A percentile compares a stretch with the other conserved stretches of the same genome.
phyloP scores from a whole-genome alignment of 2,888 invertebrate genomes.

The Troglohyphantes excavatus region DNA sequence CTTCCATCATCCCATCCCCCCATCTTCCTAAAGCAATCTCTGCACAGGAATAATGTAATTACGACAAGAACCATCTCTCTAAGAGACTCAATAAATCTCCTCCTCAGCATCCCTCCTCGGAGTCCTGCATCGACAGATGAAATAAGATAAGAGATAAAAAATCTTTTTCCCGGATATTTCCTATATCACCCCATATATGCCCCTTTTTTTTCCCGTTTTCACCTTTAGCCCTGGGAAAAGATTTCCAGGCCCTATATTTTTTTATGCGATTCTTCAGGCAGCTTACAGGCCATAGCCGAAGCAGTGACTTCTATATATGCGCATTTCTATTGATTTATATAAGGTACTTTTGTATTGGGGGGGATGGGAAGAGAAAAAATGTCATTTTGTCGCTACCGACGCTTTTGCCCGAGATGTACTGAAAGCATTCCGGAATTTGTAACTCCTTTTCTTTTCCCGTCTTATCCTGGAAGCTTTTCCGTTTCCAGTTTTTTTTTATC shows the following conservation, averaged over 20 bases:
- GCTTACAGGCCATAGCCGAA: slow-evolving; percentile 43
- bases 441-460: slow-evolving; percentile 51
- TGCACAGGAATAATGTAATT: slow-evolving; percentile 72
- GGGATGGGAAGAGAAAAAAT: slow-evolving; percentile 47
- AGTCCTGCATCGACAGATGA: background rate
- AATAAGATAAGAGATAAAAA: slow-evolving; percentile 1
- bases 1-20: background rate
- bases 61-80: slow-evolving; percentile 64
- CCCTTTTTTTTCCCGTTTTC: slow-evolving; percentile 56
- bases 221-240: slow-evolving; percentile 64
- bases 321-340: slow-evolving; percentile 77
- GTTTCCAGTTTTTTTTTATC: slow-evolving; percentile 30
- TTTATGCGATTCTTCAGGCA: slow-evolving; percentile 35
- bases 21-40: slow-evolving; percentile 30
- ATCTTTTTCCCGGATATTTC: slow-evolving; percentile 44
- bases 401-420: slow-evolving; percentile 48
- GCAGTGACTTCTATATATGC: slow-evolving; percentile 62
- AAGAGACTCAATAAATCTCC: slow-evolving; percentile 57
- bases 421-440: slow-evolving; percentile 72
- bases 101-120: background rate
- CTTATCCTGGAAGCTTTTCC: slow-evolving; percentile 38
- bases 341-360: slow-evolving; percentile 71
- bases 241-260: slow-evolving; percentile 32
- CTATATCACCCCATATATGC: slow-evolving; percentile 64
- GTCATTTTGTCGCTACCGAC: slow-evolving; percentile 77